Evolutionary conservation across 2,797 vertebrate genomes (phyloP).

Genomic region (Manis pentadactyla): DNA sequence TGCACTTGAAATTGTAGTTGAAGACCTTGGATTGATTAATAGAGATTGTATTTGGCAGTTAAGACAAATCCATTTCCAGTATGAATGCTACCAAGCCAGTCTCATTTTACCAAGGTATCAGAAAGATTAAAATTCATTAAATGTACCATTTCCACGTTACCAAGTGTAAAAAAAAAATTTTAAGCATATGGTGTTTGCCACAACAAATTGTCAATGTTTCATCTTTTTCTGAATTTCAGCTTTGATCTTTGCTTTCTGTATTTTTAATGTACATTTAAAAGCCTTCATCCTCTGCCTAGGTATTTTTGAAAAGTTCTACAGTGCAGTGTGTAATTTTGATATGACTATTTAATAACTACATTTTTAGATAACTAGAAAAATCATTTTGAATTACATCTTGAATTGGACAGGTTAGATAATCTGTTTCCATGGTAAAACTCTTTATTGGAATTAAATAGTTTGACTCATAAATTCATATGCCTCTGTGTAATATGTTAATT

Average conservation of each 20-base stretch:
- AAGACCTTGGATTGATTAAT: constrained; percentile 1
- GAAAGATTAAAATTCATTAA: constrained; percentile 42
- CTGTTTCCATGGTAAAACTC: constrained; percentile 72
- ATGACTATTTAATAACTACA: constrained; percentile 22
- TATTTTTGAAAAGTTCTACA: not conserved
- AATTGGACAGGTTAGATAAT: constrained; percentile 65
- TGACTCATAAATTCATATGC: constrained; percentile 73
- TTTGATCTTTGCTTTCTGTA: not conserved
- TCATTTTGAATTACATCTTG: constrained; percentile 46
- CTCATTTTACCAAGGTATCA: constrained; percentile 7
- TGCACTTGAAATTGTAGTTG: not conserved
- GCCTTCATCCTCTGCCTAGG: not conserved
- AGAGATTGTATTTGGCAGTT: constrained; percentile 9
- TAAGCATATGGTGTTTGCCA: not conserved
- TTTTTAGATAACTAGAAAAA: constrained; percentile 65
- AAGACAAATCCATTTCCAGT: not conserved
- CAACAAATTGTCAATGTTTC: not conserved
- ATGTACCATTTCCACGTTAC: not conserved
- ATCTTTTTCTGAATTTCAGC: not conserved
- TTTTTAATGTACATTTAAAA: constrained; percentile 30
- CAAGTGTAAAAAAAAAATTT: not conserved
- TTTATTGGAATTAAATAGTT: constrained; percentile 66
- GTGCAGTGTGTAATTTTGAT: not conserved
- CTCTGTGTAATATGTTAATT: constrained; percentile 71
- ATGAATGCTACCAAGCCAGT: not conserved